Evolutionary conservation across 2,113 vertebrate species (phyloP), one percentile per base, ranked within the genome.

Genomic region (Colinus virginianus): DNA sequence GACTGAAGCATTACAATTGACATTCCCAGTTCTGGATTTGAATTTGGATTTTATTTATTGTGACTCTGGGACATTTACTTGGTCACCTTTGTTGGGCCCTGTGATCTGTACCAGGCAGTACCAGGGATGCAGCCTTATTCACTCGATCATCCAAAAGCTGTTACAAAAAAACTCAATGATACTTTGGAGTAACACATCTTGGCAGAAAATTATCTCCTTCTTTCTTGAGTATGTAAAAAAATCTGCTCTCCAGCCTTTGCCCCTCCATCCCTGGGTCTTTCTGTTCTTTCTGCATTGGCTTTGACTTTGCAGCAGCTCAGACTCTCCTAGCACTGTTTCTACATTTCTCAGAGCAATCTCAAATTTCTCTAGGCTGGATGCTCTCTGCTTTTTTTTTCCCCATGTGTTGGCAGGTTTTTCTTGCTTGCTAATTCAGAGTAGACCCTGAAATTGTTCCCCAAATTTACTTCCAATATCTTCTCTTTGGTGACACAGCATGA

Each of bases 141-240:
- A 51, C 23, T 64, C 26, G 5, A 53, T 76, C 67, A 83, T 13
- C 71, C 6, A 0, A 1, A 17, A 38, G 10, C 36, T 72, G 18
- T 42, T 79, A 32, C 23, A 86, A 58, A 92, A 51, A 58, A 92
- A 51, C 71, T 66, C 77, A 38, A 16, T 75, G n/a, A 61, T n/a
- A 8, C 58, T 84, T 13, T 11, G 28, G 69, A 56, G 63, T 82
- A 82, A 91, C 70, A 79, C 81, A 51, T 43, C 72, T 21, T 9
- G 12, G 22, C 6, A 18, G 25, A 38, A 6, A 11, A 4, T 9
- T 12, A 46, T 68, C 36, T 28, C 21, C 53, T 40, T 40, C 18
- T 92, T 83, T 82, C 36, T 83, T 77, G 36, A 77, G 0, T 40
- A 10, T 23, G 20, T 45, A 28, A 81, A 78, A 55, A 56, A 49